These are phyloP conservation scores for Julus scandinavius DNA, from an alignment of 2,888 invertebrate species.

Conservation along the genomic window DNA sequence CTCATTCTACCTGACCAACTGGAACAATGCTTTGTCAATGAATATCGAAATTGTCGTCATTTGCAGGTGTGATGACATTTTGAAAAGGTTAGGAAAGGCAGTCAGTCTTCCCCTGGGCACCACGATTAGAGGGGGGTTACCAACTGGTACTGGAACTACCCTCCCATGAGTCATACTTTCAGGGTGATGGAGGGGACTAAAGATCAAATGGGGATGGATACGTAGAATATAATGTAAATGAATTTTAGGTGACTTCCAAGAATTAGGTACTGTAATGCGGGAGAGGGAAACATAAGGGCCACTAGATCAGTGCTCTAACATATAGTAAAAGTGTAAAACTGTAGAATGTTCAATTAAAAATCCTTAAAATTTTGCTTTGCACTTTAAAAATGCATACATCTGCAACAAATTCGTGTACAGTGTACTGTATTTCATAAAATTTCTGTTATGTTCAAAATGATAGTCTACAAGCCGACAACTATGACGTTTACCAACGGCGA, in stretches of 20 bases:
- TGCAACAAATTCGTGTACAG: neutral
- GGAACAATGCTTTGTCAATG: neutral
- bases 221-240: neutral
- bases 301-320: too few species aligned
- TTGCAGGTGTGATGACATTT: slow-evolving; percentile 40
- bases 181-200: neutral
- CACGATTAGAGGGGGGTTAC: neutral
- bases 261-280: too few species aligned
- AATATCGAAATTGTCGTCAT: neutral
- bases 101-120: neutral
- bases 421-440: neutral
- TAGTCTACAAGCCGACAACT: neutral
- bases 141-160: neutral
- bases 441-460: neutral
- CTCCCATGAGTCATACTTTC: slow-evolving; percentile 8
- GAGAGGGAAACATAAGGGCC: too few species aligned
- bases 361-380: too few species aligned
- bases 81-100: neutral
- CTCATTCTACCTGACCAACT: neutral
- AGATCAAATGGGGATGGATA: neutral
- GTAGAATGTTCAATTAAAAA: too few species aligned
- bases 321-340: too few species aligned
- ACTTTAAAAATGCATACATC: too few species aligned
- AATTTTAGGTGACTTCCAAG: neutral
- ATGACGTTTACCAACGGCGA: neutral